Percentiles rank a stretch among this genome's conserved stretches.
phyloP scores from a whole-genome alignment of 2,888 invertebrate species.

The Tuberolachnus salignus region DNA sequence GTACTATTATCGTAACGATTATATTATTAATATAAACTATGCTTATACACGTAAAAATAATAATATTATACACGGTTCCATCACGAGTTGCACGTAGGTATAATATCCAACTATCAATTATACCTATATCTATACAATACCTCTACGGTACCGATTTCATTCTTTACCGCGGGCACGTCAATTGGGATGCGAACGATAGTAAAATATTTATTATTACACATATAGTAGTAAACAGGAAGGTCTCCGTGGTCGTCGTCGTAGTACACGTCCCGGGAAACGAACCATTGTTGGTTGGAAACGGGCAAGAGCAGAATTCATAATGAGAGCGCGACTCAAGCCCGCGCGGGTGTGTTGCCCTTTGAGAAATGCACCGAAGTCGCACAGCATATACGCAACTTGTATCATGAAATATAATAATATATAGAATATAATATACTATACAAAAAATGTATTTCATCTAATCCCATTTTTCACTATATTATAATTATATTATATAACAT shows the following conservation, averaged over 20 bases:
- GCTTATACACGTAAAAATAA: slow-evolving; percentile 17
- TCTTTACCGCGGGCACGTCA: slow-evolving; percentile 40
- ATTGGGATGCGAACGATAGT: slow-evolving; percentile 49
- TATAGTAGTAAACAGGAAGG: slow-evolving; percentile 49
- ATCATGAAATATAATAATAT: slow-evolving; percentile 12
- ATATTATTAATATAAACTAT: neutral
- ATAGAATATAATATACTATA: neutral
- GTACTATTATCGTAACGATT: neutral
- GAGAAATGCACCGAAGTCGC: slow-evolving; percentile 47
- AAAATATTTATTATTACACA: slow-evolving; percentile 46
- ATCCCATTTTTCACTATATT: neutral
- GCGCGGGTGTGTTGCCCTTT: slow-evolving; percentile 56
- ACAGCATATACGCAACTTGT: neutral
- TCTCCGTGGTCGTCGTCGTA: slow-evolving; percentile 16
- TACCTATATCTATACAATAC: neutral
- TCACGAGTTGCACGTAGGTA: slow-evolving; percentile 3
- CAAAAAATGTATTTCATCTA: slow-evolving; percentile 2
- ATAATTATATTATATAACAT: neutral
- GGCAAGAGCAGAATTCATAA: slow-evolving; percentile 56
- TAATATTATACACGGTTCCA: slow-evolving; percentile 1
- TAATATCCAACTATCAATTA: no score
- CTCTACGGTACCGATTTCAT: slow-evolving; percentile 13
- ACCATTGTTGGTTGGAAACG: slow-evolving; percentile 52
- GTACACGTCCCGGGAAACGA: slow-evolving; percentile 47
- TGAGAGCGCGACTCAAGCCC: slow-evolving; percentile 32